Evolutionary conservation across 2,113 vertebrate species (phyloP).

Genomic region (Andinoacara biseriatus): DNA sequence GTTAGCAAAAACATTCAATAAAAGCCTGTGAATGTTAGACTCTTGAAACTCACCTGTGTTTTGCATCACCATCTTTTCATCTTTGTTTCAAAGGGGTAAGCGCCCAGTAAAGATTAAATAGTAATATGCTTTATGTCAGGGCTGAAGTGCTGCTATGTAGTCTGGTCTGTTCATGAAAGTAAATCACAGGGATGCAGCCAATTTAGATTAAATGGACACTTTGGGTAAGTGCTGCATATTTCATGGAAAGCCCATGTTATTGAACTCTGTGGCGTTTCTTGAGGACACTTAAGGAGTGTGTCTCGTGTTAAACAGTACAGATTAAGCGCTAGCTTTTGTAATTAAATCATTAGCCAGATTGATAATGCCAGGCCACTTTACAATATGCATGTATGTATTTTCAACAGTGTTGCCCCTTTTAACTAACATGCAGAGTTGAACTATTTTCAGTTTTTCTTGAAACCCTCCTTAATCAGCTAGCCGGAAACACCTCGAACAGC

Average conservation of each 20-base stretch:
- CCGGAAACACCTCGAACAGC: background rate
- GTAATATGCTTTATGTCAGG: background rate
- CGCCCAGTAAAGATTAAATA: background rate
- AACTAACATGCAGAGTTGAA: background rate
- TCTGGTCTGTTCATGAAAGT: background rate
- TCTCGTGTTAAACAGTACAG: background rate
- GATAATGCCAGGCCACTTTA: background rate
- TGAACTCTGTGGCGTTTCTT: background rate
- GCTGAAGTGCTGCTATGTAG: background rate
- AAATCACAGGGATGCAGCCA: background rate
- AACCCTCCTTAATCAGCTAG: background rate
- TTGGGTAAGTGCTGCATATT: background rate
- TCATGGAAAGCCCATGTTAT: background rate
- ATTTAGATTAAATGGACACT: slow-evolving; percentile 1
- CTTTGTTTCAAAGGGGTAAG: slow-evolving; percentile 1
- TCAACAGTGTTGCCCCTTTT: background rate
- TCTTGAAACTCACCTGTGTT: background rate
- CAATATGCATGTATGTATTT: no score
- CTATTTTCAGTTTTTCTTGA: background rate
- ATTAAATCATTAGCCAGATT: background rate
- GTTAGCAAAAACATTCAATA: background rate
- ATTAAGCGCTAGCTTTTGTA: background rate
- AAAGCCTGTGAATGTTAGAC: background rate
- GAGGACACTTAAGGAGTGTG: background rate
- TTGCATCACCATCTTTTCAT: background rate